Conservation (phyloP, 2,888 invertebrate species). For the Hemistola chrysoprasaria region DNA sequence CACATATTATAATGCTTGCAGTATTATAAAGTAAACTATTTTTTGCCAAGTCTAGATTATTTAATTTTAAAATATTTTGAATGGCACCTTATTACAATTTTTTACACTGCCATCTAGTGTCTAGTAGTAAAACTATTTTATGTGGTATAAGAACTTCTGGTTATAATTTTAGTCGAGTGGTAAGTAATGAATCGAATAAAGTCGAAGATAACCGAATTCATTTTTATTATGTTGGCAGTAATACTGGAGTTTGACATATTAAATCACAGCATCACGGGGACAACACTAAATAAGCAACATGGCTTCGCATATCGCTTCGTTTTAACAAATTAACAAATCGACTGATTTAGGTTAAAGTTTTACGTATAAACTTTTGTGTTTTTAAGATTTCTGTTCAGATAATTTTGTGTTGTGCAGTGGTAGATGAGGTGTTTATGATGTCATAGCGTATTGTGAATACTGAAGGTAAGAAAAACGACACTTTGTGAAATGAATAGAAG, state of each 20-base stretch:
- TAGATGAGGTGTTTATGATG: conserved; percentile 59
- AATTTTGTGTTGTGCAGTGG: conserved; percentile 49
- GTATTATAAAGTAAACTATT: too few species aligned
- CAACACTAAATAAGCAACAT: conserved; percentile 34
- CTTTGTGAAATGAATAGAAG: conserved; percentile 24
- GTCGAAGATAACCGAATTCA: background rate
- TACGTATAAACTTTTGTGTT: conserved; percentile 44
- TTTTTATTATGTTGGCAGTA: conserved; percentile 2
- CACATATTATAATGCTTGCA: too few species aligned
- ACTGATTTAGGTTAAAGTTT: conserved; percentile 63
- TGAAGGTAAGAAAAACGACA: conserved; percentile 58
- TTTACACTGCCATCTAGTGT: conserved; percentile 16
- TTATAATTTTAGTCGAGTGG: conserved; percentile 1
- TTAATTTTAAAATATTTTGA: too few species aligned
- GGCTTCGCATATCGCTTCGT: conserved; percentile 38
- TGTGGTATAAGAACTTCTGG: too few species aligned
- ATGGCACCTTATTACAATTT: too few species aligned
- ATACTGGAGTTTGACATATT: too few species aligned
- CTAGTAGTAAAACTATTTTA: conserved; percentile 2
- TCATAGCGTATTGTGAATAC: conserved; percentile 53
- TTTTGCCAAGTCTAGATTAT: too few species aligned
- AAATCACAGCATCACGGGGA: background rate
- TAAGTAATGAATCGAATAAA: too few species aligned
- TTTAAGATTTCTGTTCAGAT: conserved; percentile 38
- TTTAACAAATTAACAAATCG: conserved; percentile 34